A percentile compares a stretch with the other conserved stretches of the same genome.
Conservation (phyloP, 2,888 invertebrate species). For the Lithophane semibrunnea region DNA sequence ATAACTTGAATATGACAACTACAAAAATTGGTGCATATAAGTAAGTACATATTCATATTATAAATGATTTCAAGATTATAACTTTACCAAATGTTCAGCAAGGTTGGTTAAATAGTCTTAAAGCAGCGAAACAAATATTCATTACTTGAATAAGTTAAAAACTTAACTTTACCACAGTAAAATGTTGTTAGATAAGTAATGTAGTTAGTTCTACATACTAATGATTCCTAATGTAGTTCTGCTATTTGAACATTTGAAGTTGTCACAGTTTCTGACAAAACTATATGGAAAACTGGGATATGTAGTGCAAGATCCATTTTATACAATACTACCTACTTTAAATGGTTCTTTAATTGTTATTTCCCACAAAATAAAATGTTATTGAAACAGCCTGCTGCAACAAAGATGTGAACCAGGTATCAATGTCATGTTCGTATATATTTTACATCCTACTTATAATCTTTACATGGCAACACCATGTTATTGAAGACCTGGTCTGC, state of each 20-base stretch:
- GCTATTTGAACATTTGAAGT: neutral
- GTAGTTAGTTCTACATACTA: too few relatives aligned
- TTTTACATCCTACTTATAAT: conserved; percentile 6
- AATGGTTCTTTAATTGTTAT: neutral
- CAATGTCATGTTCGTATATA: neutral
- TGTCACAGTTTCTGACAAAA: neutral
- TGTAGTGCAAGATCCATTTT: neutral
- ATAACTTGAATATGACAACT: neutral
- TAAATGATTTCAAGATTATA: neutral
- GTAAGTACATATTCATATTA: neutral
- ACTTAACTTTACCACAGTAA: neutral
- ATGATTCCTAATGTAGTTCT: neutral
- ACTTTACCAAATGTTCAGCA: neutral
- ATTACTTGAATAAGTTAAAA: neutral
- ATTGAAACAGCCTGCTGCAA: neutral
- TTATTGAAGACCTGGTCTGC: conserved; percentile 12
- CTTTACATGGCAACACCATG: conserved; percentile 16
- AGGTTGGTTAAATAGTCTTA: neutral
- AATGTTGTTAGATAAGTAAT: neutral
- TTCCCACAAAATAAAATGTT: neutral
- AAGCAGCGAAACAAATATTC: neutral
- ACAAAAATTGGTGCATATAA: neutral
- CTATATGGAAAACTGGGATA: neutral
- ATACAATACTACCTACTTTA: neutral
- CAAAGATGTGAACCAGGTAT: neutral